Conservation (phyloP, 2,888 invertebrate species). For the Thereva nobilitata region DNA sequence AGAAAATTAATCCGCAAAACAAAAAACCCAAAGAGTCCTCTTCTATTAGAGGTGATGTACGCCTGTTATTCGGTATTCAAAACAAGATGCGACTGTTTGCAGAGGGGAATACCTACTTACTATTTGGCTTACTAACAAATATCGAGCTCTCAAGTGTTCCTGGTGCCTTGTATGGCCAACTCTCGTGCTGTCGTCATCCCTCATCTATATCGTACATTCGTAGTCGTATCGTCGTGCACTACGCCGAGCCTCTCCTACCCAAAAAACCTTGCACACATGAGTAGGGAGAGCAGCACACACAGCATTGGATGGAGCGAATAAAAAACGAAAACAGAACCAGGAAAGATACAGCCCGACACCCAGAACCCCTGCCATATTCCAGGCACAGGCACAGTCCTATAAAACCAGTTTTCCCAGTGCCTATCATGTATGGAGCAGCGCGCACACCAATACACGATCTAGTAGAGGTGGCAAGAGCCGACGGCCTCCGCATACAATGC, state of each 20-base stretch:
- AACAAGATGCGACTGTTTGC: constrained; percentile 59
- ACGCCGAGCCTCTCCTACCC: constrained; percentile 8
- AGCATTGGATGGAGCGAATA: constrained; percentile 14
- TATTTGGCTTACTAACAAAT: constrained; percentile 61
- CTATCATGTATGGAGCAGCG: constrained; percentile 4
- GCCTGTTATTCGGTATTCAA: constrained; percentile 42
- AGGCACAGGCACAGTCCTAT: not conserved
- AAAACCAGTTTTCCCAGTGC: constrained; percentile 18
- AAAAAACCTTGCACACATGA: not conserved
- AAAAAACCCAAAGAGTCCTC: constrained; percentile 38
- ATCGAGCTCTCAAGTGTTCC: constrained; percentile 58
- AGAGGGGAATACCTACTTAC: constrained; percentile 60
- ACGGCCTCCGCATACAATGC: not conserved
- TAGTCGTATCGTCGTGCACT: not conserved
- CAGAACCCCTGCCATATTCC: constrained; percentile 1
- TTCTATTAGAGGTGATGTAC: constrained; percentile 38
- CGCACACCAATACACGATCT: constrained; percentile 18
- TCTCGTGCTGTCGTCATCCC: constrained; percentile 16
- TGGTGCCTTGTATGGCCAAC: constrained; percentile 27
- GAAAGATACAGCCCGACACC: constrained; percentile 20
- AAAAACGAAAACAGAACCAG: constrained; percentile 5
- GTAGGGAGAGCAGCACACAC: constrained; percentile 19
- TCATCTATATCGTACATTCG: constrained; percentile 4
- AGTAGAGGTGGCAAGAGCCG: not conserved
- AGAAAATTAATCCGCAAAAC: constrained; percentile 33